Base-by-base conservation (phyloP, 1,140 invertebrate genomes). In the Conopomorpha cramerella region DNA sequence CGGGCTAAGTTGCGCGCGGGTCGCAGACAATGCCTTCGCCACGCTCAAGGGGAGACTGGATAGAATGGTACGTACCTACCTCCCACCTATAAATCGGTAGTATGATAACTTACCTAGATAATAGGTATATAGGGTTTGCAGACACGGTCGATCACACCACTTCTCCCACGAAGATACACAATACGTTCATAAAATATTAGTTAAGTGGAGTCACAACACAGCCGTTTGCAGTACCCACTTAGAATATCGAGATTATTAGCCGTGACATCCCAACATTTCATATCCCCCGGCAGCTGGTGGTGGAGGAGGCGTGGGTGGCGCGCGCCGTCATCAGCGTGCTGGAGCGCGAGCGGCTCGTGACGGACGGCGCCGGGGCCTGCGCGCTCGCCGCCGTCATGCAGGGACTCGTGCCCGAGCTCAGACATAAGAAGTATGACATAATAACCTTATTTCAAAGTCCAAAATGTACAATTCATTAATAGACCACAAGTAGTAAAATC, bases 331-430 rank as follows among this genome's bases (percentile, higher is more conserved):
- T 74, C 34, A 55, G 44, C 14, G 36, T 67, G 30, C 15, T 74
- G 34, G 70, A 74, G 41, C 52, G 63, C 8, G 70, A 74, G 37
- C 48, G 63, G 10, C 46, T 74, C n/a, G 70, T 74, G 25, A 63
- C 54, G 0, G 66, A 70, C 18, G 66, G 66, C 10, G 70, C 62
- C 2, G 68, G 66, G 0, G 68, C 62, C 2, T 67, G 62, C 17
- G 55, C 64, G 2, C 34, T 74, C 15, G 66, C 68, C 10, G 66
- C 68, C 0, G 49, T 73, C 12, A 67, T 73, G 58, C 66, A 71
- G 18, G 66, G 66, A 0, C 49, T 73, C 0, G 68, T 61, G 19
- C 68, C 68, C 2, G 68, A 73, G 36, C 43, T 73, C 1, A 43
- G 53, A 33, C 66, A 66, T 28, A 73, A 71, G 44, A 54, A 65